Percentiles rank a stretch among this genome's conserved stretches.
phyloP scores from a whole-genome alignment of 1,140 invertebrate species.

The Drosophila bipectinata region DNA sequence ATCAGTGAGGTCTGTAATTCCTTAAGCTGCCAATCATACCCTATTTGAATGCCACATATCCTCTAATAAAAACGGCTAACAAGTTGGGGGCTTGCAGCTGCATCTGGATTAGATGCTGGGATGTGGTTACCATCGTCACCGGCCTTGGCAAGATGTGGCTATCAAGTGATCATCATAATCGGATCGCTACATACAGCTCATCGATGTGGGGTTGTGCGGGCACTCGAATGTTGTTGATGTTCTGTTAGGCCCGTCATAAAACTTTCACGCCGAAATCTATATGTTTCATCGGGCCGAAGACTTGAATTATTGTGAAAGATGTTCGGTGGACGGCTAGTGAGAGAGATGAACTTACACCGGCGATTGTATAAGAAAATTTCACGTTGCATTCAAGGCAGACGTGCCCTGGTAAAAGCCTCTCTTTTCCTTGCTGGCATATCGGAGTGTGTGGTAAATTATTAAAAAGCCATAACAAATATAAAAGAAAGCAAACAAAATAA shows the following conservation, averaged over 20 bases:
- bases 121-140: constrained; percentile 37
- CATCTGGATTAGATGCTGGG: constrained; percentile 65
- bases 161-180: constrained; percentile 70
- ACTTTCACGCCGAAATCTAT: constrained; percentile 78
- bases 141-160: constrained; percentile 40
- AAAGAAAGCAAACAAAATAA: constrained; percentile 79
- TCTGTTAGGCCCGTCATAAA: constrained; percentile 69
- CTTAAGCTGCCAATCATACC: not conserved
- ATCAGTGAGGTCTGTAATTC: no score
- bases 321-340: constrained; percentile 2
- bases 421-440: constrained; percentile 3
- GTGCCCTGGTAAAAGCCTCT: constrained; percentile 23
- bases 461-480: constrained; percentile 65
- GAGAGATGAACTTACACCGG: constrained; percentile 28
- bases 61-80: constrained; percentile 43
- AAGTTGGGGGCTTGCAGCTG: constrained; percentile 60
- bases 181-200: constrained; percentile 11
- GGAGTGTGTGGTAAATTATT: constrained; percentile 63
- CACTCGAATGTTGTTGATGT: constrained; percentile 10
- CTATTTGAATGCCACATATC: constrained; percentile 12
- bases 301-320: constrained; percentile 49
- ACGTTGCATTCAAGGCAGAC: constrained; percentile 50
- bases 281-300: constrained; percentile 64
- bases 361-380: constrained; percentile 69
- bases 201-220: constrained; percentile 9